phyloP scores from a whole-genome alignment of 2,797 vertebrate genomes.

The Melanotaenia pygmaea region DNA sequence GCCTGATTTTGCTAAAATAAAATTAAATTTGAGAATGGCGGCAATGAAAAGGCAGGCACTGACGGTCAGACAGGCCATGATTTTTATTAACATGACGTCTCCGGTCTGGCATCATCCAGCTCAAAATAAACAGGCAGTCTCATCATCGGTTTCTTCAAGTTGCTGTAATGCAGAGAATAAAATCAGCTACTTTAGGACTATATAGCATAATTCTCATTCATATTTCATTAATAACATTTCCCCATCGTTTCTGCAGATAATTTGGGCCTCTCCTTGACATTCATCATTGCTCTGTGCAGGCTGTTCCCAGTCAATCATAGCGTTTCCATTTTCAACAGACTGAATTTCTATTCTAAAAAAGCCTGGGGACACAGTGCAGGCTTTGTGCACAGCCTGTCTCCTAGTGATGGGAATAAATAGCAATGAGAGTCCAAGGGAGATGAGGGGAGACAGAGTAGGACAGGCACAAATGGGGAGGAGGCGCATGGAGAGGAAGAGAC shows the following conservation, averaged over 20 bases:
- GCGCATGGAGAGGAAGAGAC: slow-evolving; percentile 64
- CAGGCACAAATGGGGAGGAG: slow-evolving; percentile 50
- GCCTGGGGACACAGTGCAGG: slow-evolving; percentile 72
- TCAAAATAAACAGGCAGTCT: slow-evolving; percentile 68
- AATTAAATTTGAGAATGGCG: slow-evolving; percentile 37
- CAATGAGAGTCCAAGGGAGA: slow-evolving; percentile 65
- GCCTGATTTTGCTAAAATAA: slow-evolving; percentile 23
- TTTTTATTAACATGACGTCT: slow-evolving; percentile 65
- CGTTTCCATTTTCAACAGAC: slow-evolving; percentile 77
- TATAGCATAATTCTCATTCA: slow-evolving; percentile 54
- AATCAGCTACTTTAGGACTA: slow-evolving; percentile 47
- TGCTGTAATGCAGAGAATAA: slow-evolving; percentile 35
- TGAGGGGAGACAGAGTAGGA: slow-evolving; percentile 58
- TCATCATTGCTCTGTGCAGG: slow-evolving; percentile 54
- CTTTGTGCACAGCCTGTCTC: slow-evolving; percentile 77
- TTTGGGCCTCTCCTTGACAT: slow-evolving; percentile 67
- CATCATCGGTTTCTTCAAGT: slow-evolving; percentile 47
- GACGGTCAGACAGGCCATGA: slow-evolving; percentile 53
- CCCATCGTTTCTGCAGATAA: slow-evolving; percentile 58
- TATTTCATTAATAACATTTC: slow-evolving; percentile 71
- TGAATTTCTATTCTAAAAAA: slow-evolving; percentile 75
- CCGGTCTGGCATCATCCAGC: slow-evolving; percentile 46
- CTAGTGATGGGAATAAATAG: slow-evolving; percentile 81
- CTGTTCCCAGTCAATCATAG: slow-evolving; percentile 77
- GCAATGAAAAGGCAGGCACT: slow-evolving; percentile 28